Evolutionary conservation across 2,888 invertebrate genomes (phyloP).

Genomic region (Hypolimnas misippus): DNA sequence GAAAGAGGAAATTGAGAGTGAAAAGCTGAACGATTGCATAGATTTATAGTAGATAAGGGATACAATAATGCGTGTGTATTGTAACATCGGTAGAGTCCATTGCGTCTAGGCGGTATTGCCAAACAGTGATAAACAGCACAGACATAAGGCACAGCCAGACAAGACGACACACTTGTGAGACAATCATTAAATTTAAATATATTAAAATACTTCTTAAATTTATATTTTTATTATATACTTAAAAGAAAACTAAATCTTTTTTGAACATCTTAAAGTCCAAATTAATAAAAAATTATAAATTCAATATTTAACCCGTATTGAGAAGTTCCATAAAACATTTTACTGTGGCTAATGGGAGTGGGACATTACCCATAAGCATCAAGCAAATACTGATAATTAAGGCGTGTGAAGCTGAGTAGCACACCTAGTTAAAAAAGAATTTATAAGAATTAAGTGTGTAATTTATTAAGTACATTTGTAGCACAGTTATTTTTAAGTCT

Average conservation of each 20-base stretch:
- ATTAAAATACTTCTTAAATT: neutral
- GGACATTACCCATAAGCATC: too few species aligned
- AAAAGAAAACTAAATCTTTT: too few species aligned
- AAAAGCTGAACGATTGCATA: conserved; percentile 55
- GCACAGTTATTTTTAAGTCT: neutral
- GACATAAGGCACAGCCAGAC: conserved; percentile 43
- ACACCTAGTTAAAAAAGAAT: too few species aligned
- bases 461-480: neutral
- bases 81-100: conserved; percentile 63
- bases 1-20: conserved; percentile 43
- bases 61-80: conserved; percentile 72
- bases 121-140: conserved; percentile 68
- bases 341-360: too few species aligned
- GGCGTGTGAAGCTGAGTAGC: too few species aligned
- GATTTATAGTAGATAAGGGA: conserved; percentile 65
- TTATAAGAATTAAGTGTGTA: too few species aligned
- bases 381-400: too few species aligned
- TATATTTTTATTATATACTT: too few species aligned
- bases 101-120: conserved; percentile 57
- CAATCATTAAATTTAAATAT: neutral
- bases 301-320: too few species aligned
- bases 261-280: too few species aligned
- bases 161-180: conserved; percentile 55
- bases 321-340: too few species aligned
- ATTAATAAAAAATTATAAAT: too few species aligned